Percentiles rank a stretch among this genome's conserved stretches.
phyloP scores from a whole-genome alignment of 2,797 vertebrate species.

The Acipenser ruthenus region DNA sequence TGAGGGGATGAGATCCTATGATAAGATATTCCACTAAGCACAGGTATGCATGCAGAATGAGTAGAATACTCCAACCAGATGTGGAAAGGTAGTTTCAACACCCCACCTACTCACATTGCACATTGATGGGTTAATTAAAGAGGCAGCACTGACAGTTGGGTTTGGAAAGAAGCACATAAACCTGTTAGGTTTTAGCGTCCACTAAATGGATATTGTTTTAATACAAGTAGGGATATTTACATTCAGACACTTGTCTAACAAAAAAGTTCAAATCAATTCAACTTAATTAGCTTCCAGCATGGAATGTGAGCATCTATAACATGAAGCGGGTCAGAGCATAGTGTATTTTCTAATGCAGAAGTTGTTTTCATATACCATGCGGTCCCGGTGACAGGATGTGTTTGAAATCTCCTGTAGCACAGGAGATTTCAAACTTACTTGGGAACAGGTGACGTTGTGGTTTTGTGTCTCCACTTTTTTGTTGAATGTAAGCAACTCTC shows the following conservation, averaged over 20 bases:
- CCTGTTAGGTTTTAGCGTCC: conserved; percentile 14
- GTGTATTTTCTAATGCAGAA: too few species aligned
- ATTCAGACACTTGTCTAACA: too few species aligned
- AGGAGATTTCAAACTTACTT: not conserved
- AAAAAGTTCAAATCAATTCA: too few species aligned
- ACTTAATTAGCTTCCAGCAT: too few species aligned
- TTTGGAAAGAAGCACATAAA: conserved; percentile 55
- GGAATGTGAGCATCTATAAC: too few species aligned
- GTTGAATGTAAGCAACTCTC: conserved; percentile 5
- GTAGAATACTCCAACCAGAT: conserved; percentile 34
- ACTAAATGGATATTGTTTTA: too few species aligned
- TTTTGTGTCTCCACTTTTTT: conserved; percentile 4
- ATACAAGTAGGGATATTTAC: too few species aligned
- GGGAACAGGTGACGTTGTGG: not conserved
- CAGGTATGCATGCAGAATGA: conserved; percentile 21
- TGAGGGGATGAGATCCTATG: conserved; percentile 22
- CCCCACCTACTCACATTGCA: conserved; percentile 54
- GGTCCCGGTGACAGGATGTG: too few species aligned
- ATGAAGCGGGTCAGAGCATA: too few species aligned
- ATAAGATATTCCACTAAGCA: conserved; percentile 26
- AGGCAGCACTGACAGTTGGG: conserved; percentile 57
- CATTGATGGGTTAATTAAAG: conserved; percentile 63
- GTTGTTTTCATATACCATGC: too few species aligned
- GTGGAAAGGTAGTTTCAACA: conserved; percentile 43
- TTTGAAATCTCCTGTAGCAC: not conserved